Conservation (phyloP, 2,888 invertebrate genomes). For the Zeuzera pyrina region DNA sequence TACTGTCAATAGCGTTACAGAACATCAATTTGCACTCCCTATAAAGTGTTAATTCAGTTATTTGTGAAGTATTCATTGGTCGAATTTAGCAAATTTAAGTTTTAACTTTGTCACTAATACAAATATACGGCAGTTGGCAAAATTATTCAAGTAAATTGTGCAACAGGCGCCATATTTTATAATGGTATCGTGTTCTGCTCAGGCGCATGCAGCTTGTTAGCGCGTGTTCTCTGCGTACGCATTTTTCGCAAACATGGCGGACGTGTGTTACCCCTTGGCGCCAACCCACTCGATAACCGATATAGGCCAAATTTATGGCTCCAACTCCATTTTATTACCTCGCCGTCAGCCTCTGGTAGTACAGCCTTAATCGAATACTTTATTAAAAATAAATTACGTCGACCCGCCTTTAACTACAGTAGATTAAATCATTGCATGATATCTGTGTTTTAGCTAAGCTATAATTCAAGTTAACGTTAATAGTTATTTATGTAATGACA, state of each 20-base stretch:
- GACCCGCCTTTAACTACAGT: too few species aligned
- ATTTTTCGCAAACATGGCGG: constrained; percentile 44
- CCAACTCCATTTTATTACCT: constrained; percentile 32
- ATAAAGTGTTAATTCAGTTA: constrained; percentile 43
- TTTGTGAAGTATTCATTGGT: constrained; percentile 35
- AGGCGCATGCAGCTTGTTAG: constrained; percentile 32
- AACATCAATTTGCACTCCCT: constrained; percentile 29
- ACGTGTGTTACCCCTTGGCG: constrained; percentile 32
- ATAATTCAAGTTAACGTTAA: too few species aligned
- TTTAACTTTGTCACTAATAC: constrained; percentile 29
- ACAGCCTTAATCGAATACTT: constrained; percentile 21
- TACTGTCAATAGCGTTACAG: constrained; percentile 33
- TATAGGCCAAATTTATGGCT: constrained; percentile 35
- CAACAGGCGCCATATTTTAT: constrained; percentile 35
- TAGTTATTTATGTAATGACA: too few species aligned
- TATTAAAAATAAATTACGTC: too few species aligned
- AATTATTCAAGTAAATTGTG: constrained; percentile 35
- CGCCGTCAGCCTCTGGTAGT: constrained; percentile 15
- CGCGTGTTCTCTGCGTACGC: constrained; percentile 20
- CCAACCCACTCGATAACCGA: constrained; percentile 38
- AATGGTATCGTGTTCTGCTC: constrained; percentile 18
- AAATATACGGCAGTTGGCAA: constrained; percentile 19
- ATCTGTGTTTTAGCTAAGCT: too few species aligned
- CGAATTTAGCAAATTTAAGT: constrained; percentile 31
- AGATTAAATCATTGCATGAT: too few species aligned